Conservation (phyloP, 2,113 vertebrate species). For the Strix uralensis region DNA sequence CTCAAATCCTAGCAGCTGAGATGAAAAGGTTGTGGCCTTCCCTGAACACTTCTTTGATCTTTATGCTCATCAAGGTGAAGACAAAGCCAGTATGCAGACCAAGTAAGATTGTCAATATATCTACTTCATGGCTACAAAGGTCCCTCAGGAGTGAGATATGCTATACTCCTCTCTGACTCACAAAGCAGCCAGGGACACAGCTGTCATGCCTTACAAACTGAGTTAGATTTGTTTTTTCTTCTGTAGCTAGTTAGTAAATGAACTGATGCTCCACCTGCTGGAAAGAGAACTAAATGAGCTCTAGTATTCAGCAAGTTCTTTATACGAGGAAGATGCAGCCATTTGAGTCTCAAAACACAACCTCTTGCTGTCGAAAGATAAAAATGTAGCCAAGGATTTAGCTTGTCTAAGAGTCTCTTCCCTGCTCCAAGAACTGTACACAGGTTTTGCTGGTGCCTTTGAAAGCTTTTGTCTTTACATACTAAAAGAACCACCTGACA, state of each 20-base stretch:
- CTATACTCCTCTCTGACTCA: background rate
- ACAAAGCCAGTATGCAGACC: background rate
- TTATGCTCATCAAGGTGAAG: background rate
- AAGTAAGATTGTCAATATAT: too few species aligned
- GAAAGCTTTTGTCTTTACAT: background rate
- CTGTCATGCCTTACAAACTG: rapidly evolving
- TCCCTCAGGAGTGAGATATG: background rate
- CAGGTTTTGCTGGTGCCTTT: background rate
- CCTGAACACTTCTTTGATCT: background rate
- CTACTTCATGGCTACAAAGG: background rate
- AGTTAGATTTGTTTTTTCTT: background rate
- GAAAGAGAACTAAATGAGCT: background rate
- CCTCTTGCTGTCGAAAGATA: background rate
- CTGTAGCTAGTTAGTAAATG: background rate
- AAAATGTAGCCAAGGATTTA: background rate
- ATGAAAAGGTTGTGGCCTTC: background rate
- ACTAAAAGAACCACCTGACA: background rate
- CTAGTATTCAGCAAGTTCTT: background rate
- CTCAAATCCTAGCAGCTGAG: background rate
- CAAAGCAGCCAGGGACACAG: background rate
- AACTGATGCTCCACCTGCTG: conserved; percentile 60
- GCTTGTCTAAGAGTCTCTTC: background rate
- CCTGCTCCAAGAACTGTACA: background rate
- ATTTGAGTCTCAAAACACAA: background rate
- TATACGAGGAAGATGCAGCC: background rate